A percentile compares a stretch with the other conserved stretches of the same genome.
Evolutionary conservation across 2,888 invertebrate species (phyloP).

Genomic region (Leptopilina syphax): DNA sequence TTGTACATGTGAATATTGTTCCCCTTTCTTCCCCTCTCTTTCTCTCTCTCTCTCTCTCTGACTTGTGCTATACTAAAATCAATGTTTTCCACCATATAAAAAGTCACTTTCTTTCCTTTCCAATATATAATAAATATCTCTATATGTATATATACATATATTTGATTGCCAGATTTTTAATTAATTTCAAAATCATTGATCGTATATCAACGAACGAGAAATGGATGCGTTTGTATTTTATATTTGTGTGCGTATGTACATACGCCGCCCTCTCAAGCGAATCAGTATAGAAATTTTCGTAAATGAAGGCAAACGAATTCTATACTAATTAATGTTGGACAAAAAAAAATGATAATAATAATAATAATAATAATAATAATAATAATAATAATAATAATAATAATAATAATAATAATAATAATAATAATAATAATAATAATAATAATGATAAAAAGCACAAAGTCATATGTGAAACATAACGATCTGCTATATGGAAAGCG

Average conservation of each 20-base stretch:
- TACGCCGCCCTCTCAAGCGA: neutral
- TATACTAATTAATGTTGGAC: slow-evolving; percentile 26
- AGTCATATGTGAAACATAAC: slow-evolving; percentile 21
- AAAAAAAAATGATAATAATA: neutral
- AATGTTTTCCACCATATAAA: neutral
- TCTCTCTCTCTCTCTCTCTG: too few relatives aligned
- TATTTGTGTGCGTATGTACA: too few relatives aligned
- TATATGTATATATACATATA: neutral
- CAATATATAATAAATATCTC: neutral
- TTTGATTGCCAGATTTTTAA: slow-evolving; percentile 28
- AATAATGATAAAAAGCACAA: too few relatives aligned
- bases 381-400: too few relatives aligned
- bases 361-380: too few relatives aligned
- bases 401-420: too few relatives aligned
- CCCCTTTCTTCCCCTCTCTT: neutral
- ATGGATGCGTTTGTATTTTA: neutral
- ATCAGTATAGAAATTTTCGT: slow-evolving; percentile 25
- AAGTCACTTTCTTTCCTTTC: slow-evolving; percentile 25
- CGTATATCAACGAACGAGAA: slow-evolving; percentile 26
- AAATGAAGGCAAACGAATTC: slow-evolving; percentile 21
- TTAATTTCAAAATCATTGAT: slow-evolving; percentile 34
- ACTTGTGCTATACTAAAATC: too few relatives aligned
- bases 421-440: too few relatives aligned
- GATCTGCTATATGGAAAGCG: slow-evolving; percentile 13
- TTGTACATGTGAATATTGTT: slow-evolving; percentile 23